Evolutionary conservation across 1,140 invertebrate species (phyloP), one percentile per base, ranked within the genome.

Genomic region (Anastrepha obliqua): DNA sequence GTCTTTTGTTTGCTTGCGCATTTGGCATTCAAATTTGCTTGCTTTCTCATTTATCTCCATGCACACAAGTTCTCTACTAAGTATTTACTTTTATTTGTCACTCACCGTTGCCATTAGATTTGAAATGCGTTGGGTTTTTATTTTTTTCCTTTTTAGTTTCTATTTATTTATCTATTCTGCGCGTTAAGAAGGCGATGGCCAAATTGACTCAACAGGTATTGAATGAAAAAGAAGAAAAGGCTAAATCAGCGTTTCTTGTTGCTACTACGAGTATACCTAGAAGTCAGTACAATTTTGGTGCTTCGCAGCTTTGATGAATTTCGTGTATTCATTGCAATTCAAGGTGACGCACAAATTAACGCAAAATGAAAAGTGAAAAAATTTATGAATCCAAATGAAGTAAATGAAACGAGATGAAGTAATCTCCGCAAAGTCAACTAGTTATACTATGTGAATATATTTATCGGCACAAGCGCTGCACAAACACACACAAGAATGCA

Each of bases 291-390:
- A 55, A 20, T 51, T 81, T 51, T n/a, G 74, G n/a, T 42, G 47
- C 8, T 81, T 81, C 7, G n/a, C 47, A 13, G n/a, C 51, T 81
- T 74, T 17, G 2, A 29, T 42, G 42, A 74, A 44, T 81, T 81
- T 51, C 47, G 74, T 51, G 8, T 58, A 55, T 81, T 55, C 47
- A 55, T 81, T 58, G 74, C 47, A 81, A 29, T 74, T 81, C 74
- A 81, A 81, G 74, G 74, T 81, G 74, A 81, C 74, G 74, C 74
- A 81, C 74, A 81, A 81, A 81, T 81, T 29, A 55, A 81, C 74
- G 42, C 47, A 55, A 55, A 81, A 55, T 11, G 74, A 81, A 81
- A 81, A 55, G 74, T 81, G 51, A 81, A 20, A 81, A 81, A 81
- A 81, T 42, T 39, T 1, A 74, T 74, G 42, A 74, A 74, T 47